Conservation (phyloP, 2,797 vertebrate species). For the Peromyscus nudipes region DNA sequence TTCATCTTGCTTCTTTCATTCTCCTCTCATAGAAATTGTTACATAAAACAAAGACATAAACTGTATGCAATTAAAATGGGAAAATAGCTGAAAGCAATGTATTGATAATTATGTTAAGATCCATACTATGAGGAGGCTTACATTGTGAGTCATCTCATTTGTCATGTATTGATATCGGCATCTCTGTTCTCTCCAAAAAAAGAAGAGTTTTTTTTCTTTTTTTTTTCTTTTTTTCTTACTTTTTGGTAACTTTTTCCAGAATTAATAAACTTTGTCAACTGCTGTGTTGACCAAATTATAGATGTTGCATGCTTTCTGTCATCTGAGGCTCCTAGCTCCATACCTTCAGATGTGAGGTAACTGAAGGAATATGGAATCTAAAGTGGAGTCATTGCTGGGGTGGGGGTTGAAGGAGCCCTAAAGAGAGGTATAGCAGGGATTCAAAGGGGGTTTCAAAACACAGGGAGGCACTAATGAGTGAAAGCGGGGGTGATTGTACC, state of each 20-base stretch:
- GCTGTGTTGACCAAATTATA: neutral
- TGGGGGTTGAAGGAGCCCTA: neutral
- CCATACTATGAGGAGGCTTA: slow-evolving; percentile 85
- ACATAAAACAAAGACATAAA: slow-evolving; percentile 88
- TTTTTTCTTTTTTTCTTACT: no score
- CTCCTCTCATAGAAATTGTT: slow-evolving; percentile 86
- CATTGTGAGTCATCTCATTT: slow-evolving; percentile 81
- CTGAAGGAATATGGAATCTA: no score
- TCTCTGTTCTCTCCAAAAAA: slow-evolving; percentile 80
- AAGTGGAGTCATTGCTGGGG: neutral
- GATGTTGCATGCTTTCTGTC: neutral
- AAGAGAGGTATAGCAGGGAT: neutral
- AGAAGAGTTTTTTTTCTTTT: slow-evolving; percentile 70
- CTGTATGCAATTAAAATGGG: slow-evolving; percentile 88
- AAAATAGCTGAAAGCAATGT: slow-evolving; percentile 87
- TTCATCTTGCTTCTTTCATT: slow-evolving; percentile 87
- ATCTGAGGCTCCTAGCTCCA: neutral
- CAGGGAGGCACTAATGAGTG: neutral
- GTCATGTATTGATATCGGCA: slow-evolving; percentile 84
- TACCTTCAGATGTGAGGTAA: neutral
- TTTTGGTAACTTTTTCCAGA: slow-evolving; percentile 73
- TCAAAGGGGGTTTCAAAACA: neutral
- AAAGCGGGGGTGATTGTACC: no score
- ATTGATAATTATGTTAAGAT: slow-evolving; percentile 90
- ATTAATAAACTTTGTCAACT: slow-evolving; percentile 63